Evolutionary conservation across 1,140 invertebrate species (phyloP).

Genomic region (Zaprionus vittiger): DNA sequence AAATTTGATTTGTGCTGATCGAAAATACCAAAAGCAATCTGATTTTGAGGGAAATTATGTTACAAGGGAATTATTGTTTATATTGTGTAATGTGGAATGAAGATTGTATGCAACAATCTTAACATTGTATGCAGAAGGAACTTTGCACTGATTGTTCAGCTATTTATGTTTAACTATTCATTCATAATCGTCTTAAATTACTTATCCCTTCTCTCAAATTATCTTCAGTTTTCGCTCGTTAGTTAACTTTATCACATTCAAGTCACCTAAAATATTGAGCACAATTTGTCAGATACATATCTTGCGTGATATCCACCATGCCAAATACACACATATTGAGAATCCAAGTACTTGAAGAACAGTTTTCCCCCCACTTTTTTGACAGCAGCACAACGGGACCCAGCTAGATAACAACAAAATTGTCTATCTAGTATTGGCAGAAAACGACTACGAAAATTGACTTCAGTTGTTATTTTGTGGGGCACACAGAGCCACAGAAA

Average conservation of each 20-base stretch:
- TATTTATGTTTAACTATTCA: too few relatives aligned
- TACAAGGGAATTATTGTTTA: too few relatives aligned
- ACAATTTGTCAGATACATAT: not conserved
- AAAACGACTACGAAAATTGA: constrained; percentile 51
- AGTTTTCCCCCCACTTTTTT: constrained; percentile 16
- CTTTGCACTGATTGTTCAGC: too few relatives aligned
- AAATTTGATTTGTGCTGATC: constrained; percentile 33
- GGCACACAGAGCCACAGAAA: constrained; percentile 47
- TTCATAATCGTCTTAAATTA: not conserved
- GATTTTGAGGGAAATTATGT: not conserved
- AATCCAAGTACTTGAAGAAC: constrained; percentile 14
- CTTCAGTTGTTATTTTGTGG: constrained; percentile 53
- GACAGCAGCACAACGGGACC: constrained; percentile 15
- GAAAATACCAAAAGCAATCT: constrained; percentile 3
- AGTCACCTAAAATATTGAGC: not conserved
- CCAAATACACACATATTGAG: constrained; percentile 4
- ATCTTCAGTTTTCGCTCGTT: not conserved
- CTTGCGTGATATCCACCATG: constrained; percentile 6
- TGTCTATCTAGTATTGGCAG: constrained; percentile 47
- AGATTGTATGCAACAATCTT: too few relatives aligned
- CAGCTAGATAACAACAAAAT: constrained; percentile 47
- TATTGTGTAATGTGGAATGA: not conserved
- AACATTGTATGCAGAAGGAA: too few relatives aligned
- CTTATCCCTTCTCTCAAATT: too few relatives aligned
- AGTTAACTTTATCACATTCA: not conserved